Evolutionary conservation across 2,888 invertebrate genomes (phyloP).

Genomic region (Rhogogaster chlorosoma): DNA sequence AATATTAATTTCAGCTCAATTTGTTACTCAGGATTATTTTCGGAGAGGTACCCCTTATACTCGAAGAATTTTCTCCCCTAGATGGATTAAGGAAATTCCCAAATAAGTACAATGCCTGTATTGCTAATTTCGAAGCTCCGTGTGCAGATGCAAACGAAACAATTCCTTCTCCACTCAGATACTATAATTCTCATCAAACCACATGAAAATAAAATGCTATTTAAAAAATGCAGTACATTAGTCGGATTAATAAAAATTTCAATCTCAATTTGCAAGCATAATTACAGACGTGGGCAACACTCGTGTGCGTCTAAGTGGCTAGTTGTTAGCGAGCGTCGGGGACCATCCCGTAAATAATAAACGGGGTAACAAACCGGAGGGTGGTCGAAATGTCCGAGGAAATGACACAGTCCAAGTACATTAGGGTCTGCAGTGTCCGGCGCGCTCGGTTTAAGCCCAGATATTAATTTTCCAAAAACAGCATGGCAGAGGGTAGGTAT

Average conservation of each 20-base stretch:
- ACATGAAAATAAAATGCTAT: not conserved
- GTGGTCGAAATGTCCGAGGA: slow-evolving; percentile 41
- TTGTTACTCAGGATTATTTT: slow-evolving; percentile 40
- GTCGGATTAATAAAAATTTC: slow-evolving; percentile 37
- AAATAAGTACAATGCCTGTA: not conserved
- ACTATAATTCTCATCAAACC: not conserved
- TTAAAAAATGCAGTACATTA: not conserved
- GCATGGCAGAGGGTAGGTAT: not conserved
- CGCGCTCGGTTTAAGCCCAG: slow-evolving; percentile 32
- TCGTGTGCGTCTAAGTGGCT: slow-evolving; percentile 37
- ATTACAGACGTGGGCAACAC: slow-evolving; percentile 19
- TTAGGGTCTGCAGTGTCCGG: slow-evolving; percentile 35
- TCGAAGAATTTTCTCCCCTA: not conserved
- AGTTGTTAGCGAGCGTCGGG: slow-evolving; percentile 37
- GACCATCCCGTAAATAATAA: slow-evolving; percentile 39
- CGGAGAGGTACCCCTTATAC: not conserved
- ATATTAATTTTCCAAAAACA: slow-evolving; percentile 46
- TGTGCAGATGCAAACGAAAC: not conserved
- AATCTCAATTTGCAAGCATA: slow-evolving; percentile 47
- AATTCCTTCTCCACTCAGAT: not conserved
- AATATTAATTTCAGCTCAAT: slow-evolving; percentile 44
- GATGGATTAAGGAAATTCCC: slow-evolving; percentile 8
- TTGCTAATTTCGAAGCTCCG: not conserved
- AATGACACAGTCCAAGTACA: slow-evolving; percentile 43
- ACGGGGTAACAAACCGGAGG: slow-evolving; percentile 30